Percentiles rank a stretch among this genome's conserved stretches.
phyloP scores from a whole-genome alignment of 2,888 invertebrate species.

The Epirrita christyi region DNA sequence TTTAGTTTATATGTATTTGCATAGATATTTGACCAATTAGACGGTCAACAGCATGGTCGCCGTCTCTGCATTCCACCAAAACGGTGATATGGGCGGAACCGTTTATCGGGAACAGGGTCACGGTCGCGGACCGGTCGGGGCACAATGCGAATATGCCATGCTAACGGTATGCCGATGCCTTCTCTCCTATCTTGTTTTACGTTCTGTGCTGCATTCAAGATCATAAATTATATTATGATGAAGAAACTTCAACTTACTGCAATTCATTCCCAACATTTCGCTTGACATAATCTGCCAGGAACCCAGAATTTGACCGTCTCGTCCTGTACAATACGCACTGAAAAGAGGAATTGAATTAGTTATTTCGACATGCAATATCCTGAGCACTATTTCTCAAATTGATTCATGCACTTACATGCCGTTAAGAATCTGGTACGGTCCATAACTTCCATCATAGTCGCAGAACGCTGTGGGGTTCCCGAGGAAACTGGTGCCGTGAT shows the following conservation, averaged over 20 bases:
- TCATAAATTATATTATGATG: slow-evolving; percentile 4
- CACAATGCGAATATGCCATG: slow-evolving; percentile 62
- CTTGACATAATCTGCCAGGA: slow-evolving; percentile 75
- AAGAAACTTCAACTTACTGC: slow-evolving; percentile 80
- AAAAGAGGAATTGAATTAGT: slow-evolving; percentile 30
- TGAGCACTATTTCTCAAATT: neutral
- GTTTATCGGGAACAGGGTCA: slow-evolving; percentile 77
- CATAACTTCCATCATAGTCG: slow-evolving; percentile 88
- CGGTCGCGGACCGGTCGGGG: slow-evolving; percentile 72
- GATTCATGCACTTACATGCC: slow-evolving; percentile 77
- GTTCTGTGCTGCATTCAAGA: slow-evolving; percentile 22
- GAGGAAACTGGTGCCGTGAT: slow-evolving; percentile 85
- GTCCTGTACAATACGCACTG: slow-evolving; percentile 86
- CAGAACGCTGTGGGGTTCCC: slow-evolving; percentile 83
- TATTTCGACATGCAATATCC: neutral
- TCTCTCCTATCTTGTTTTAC: slow-evolving; percentile 42
- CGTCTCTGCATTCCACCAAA: slow-evolving; percentile 71
- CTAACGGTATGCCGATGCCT: slow-evolving; percentile 58
- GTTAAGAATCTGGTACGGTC: slow-evolving; percentile 78
- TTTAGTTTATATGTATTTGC: slow-evolving; percentile 1
- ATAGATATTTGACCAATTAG: slow-evolving; percentile 38
- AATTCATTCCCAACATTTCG: slow-evolving; percentile 74
- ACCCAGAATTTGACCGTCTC: slow-evolving; percentile 83
- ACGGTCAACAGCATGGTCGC: slow-evolving; percentile 52
- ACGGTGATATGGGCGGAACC: slow-evolving; percentile 62